Conservation (phyloP, 2,797 vertebrate species). For the Enteromius treurensis region DNA sequence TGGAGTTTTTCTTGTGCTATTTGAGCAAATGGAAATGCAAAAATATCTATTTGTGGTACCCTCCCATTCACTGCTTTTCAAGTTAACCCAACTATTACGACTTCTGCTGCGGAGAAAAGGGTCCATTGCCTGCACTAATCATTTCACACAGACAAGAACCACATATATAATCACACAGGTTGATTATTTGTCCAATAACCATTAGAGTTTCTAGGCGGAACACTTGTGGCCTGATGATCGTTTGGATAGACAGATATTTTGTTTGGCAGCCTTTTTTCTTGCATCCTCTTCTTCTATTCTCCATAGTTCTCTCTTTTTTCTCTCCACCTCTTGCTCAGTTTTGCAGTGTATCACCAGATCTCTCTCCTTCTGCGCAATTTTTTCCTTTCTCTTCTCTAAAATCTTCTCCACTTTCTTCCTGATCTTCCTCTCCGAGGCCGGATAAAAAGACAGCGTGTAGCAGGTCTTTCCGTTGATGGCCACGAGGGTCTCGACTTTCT, state of each 20-base stretch:
- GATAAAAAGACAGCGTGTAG: constrained; percentile 60
- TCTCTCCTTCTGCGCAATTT: constrained; percentile 52
- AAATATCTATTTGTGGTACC: too few relatives aligned
- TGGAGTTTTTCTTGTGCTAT: too few relatives aligned
- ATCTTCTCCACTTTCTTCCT: constrained; percentile 61
- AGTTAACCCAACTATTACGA: too few relatives aligned
- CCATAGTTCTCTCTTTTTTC: constrained; percentile 54
- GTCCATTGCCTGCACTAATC: neutral
- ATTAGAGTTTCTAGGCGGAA: neutral
- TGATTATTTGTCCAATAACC: neutral
- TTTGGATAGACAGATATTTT: constrained; percentile 12
- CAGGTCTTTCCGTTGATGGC: constrained; percentile 65
- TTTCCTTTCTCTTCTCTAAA: constrained; percentile 44
- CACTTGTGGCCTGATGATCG: neutral
- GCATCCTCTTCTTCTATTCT: constrained; percentile 58
- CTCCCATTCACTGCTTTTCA: too few relatives aligned
- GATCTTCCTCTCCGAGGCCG: constrained; percentile 58
- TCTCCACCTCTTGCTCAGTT: constrained; percentile 59
- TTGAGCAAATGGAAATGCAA: too few relatives aligned
- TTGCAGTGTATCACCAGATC: constrained; percentile 6
- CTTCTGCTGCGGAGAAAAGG: too few relatives aligned
- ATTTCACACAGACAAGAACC: neutral
- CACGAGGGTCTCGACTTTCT: constrained; percentile 68
- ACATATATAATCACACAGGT: neutral
- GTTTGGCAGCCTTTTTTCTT: constrained; percentile 52